Evolutionary conservation across 2,797 vertebrate species (phyloP).

Genomic region (Hafferia zeledoni): DNA sequence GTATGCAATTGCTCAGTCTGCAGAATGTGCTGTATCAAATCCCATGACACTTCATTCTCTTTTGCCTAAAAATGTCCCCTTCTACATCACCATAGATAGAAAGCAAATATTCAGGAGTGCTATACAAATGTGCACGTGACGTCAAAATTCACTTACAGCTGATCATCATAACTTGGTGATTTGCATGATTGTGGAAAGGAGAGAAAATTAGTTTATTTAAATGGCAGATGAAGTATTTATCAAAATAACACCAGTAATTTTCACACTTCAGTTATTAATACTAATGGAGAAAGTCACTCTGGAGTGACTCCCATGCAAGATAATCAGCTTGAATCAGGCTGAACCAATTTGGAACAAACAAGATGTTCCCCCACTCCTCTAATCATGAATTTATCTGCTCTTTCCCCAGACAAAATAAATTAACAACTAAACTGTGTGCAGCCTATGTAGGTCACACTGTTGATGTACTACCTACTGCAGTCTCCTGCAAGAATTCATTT

Average conservation of each 20-base stretch:
- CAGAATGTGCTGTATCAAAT: not conserved
- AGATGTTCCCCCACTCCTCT: not conserved
- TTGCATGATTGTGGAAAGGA: not conserved
- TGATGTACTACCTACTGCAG: not conserved
- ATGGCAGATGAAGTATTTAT: not conserved
- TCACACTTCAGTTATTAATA: constrained; percentile 10
- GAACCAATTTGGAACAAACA: constrained; percentile 32
- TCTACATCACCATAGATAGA: not conserved
- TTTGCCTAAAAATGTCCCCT: not conserved
- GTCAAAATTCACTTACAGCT: not conserved
- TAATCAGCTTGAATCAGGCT: not conserved
- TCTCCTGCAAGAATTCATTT: constrained; percentile 30
- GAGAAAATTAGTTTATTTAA: not conserved
- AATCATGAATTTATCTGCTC: not conserved
- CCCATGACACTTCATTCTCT: not conserved
- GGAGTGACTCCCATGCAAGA: not conserved
- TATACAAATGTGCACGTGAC: not conserved
- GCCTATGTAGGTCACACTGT: not conserved
- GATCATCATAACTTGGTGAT: not conserved
- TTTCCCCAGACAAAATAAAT: constrained; percentile 19
- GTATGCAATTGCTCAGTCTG: not conserved
- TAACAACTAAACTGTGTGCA: not conserved
- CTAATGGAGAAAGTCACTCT: constrained; percentile 14
- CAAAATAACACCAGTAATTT: constrained; percentile 16
- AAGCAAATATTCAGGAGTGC: not conserved